phyloP scores from a whole-genome alignment of 2,797 vertebrate genomes.

The Pyrocephalus nanus region DNA sequence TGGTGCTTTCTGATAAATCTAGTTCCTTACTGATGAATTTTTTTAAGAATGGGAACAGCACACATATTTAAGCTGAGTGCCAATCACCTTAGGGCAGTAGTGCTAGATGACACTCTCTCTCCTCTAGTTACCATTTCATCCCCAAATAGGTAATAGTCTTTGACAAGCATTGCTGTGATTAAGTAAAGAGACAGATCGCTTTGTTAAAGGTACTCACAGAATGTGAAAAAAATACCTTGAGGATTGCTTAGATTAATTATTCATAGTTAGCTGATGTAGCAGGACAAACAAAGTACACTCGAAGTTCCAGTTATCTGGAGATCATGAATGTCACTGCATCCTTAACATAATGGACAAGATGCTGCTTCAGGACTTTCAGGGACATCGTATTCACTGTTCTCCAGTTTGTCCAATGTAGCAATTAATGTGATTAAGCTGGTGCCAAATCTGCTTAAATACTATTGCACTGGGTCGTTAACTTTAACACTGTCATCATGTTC shows the following conservation, averaged over 20 bases:
- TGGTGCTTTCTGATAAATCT: not conserved
- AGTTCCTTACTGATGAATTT: not conserved
- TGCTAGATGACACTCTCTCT: not conserved
- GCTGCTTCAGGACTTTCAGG: slow-evolving; percentile 42
- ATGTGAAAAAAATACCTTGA: not conserved
- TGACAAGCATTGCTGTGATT: not conserved
- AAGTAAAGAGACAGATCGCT: not conserved
- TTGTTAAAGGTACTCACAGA: not conserved
- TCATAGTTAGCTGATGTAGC: slow-evolving; percentile 21
- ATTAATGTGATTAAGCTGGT: slow-evolving; percentile 63
- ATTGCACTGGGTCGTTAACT: slow-evolving; percentile 47
- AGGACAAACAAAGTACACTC: slow-evolving; percentile 9
- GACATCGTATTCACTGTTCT: slow-evolving; percentile 47
- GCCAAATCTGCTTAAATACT: slow-evolving; percentile 44
- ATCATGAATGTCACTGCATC: slow-evolving; percentile 38
- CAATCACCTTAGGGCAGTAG: not conserved
- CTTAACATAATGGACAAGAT: slow-evolving; percentile 26
- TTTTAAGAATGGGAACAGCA: not conserved
- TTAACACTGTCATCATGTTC: slow-evolving; percentile 51
- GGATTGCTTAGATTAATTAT: slow-evolving; percentile 17
- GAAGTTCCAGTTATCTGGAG: slow-evolving; percentile 24
- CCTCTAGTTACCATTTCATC: not conserved
- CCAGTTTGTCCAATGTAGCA: slow-evolving; percentile 36
- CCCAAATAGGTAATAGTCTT: not conserved
- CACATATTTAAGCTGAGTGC: not conserved